Evolutionary conservation across 1,140 invertebrate genomes (phyloP).

Genomic region (Ceratina japonica): DNA sequence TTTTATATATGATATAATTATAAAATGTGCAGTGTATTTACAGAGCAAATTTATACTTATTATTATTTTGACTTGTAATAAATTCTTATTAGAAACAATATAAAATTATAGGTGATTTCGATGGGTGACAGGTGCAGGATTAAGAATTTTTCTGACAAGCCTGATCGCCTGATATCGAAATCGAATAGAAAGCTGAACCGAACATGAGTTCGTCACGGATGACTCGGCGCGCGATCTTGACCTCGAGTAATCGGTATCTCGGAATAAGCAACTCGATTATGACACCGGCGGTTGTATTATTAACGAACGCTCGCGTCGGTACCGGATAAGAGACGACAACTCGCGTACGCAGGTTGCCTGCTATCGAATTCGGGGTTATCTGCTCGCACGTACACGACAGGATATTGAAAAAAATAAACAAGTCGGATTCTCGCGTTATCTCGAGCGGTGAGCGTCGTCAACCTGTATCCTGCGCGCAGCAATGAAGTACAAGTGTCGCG

Average conservation of each 20-base stretch:
- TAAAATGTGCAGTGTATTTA: too few species aligned
- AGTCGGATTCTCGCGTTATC: background rate
- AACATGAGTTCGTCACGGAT: background rate
- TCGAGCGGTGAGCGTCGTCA: background rate
- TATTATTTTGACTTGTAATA: too few species aligned
- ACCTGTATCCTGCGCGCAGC: constrained; percentile 69
- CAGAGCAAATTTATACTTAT: too few species aligned
- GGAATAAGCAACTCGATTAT: background rate
- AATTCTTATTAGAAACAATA: too few species aligned
- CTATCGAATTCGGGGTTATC: constrained; percentile 25
- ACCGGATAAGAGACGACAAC: constrained; percentile 5
- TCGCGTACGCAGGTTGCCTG: background rate
- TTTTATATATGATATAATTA: too few species aligned
- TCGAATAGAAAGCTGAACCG: background rate
- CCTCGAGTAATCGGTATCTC: constrained; percentile 20
- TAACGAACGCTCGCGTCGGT: background rate
- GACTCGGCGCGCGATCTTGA: constrained; percentile 20
- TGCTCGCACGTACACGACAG: background rate
- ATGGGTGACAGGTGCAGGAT: too few species aligned
- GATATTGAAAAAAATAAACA: too few species aligned
- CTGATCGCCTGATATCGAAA: too few species aligned
- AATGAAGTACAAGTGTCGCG: constrained; percentile 52
- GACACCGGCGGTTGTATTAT: constrained; percentile 22
- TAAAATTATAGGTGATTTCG: too few species aligned
- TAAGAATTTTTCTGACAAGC: too few species aligned